These are phyloP conservation scores for Sarcophaga caerulescens DNA, from an alignment of 2,888 invertebrate genomes.

Conservation along the genomic window DNA sequence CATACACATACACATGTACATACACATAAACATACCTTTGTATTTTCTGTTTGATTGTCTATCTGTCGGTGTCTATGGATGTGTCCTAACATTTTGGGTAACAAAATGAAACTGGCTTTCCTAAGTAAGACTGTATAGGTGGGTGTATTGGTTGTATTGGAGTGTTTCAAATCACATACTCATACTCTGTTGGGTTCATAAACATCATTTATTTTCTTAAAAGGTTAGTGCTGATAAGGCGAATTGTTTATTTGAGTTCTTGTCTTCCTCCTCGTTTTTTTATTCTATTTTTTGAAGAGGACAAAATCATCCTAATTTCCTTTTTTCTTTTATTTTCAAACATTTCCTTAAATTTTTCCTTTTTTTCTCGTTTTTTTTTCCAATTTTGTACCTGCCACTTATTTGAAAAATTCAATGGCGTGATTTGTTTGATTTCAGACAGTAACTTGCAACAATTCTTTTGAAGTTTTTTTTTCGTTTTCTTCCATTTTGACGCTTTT, in stretches of 20 bases:
- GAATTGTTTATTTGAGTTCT: slow-evolving; percentile 53
- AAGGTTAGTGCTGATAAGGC: slow-evolving; percentile 64
- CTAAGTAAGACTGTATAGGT: background rate
- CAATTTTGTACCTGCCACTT: background rate
- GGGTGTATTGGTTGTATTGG: background rate
- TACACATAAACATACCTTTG: background rate
- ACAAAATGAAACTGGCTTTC: background rate
- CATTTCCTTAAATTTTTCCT: slow-evolving; percentile 36
- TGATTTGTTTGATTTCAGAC: slow-evolving; percentile 52
- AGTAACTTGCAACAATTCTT: slow-evolving; percentile 33
- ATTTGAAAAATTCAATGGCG: slow-evolving; percentile 46
- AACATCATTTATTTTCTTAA: slow-evolving; percentile 56
- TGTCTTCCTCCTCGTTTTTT: background rate
- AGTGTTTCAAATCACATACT: background rate
- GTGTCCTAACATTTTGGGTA: too few species aligned
- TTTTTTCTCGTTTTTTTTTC: slow-evolving; percentile 3
- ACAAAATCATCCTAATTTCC: slow-evolving; percentile 26
- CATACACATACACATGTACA: background rate
- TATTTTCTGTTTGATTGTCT: background rate
- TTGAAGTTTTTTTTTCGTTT: background rate
- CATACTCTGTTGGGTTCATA: slow-evolving; percentile 11
- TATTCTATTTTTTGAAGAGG: background rate
- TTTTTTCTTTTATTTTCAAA: slow-evolving; percentile 25
- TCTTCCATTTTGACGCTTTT: background rate
- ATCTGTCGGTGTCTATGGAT: background rate